Base-by-base conservation (phyloP, 2,888 invertebrate genomes). In the Xylota segnis region DNA sequence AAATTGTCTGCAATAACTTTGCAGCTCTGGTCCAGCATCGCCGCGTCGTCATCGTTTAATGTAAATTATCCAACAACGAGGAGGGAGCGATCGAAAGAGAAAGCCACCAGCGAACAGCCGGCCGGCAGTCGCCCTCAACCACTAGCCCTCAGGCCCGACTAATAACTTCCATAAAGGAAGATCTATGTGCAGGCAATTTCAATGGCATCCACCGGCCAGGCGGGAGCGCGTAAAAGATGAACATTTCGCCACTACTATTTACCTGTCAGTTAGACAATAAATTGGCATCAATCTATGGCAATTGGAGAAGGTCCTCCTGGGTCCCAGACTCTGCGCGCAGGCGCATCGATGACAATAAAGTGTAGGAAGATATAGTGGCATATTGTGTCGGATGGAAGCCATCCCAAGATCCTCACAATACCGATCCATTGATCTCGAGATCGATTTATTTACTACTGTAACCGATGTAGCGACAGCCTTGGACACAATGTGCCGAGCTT, bases 221-320 rank as follows among this genome's bases (percentile, higher is more conserved):
- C 76, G 72, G 72, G 86, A 86, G 86, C 86, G 86, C 76, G 82
- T 86, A 86, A 82, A 86, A 86, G 82, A 86, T 86, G 86, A 86
- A 86, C 86, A 86, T 86, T 86, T 86, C 76, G 68, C 81, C 86
- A 86, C 82, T 72, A 77, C 86, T 86, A 86, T 86, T 82, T 86
- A 86, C 76, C 82, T 72, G 82, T 82, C 86, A 82, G 76, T 34
- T 40, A 63, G 82, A 63, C 86, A 86, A 86, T 86, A 82, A 86
- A 86, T 77, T 74, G 86, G 72, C 86, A 82, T 86, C 82, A 77
- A 86, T 86, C 86, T 72, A 86, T 86, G 84, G 84, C 75, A 76
- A 68, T 76, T 47, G 74, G 56, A n/a, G n/a, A 63, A 65, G 71
- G 66, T 61, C 61, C 56, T 74, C 54, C 43, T 45, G 27, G 52